These are phyloP conservation scores for Chrysomallon squamiferum DNA, from an alignment of 1,140 invertebrate species.

Conservation along the genomic window DNA sequence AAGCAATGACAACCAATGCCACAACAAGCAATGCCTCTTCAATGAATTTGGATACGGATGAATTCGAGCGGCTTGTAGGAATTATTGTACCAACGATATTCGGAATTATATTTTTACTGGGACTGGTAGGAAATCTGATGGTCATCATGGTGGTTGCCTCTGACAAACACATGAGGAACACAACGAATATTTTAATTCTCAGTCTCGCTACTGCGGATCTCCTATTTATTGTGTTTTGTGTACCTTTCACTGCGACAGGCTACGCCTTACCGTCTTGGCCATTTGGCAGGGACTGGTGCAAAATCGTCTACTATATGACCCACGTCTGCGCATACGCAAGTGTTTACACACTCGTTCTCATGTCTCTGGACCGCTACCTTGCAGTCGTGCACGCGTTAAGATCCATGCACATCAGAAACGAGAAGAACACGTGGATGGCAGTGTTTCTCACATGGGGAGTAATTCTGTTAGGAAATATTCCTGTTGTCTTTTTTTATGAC, in stretches of 20 bases:
- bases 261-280: conserved; percentile 73
- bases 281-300: conserved; percentile 90
- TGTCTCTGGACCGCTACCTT: conserved; percentile 93
- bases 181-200: conserved; percentile 89
- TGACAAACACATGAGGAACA: conserved; percentile 90
- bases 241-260: conserved; percentile 72
- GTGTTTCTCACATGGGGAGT: conserved; percentile 77
- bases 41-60: background rate
- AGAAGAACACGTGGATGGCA: conserved; percentile 79
- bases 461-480: conserved; percentile 76
- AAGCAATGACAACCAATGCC: background rate
- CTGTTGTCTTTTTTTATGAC: conserved; percentile 81
- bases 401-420: conserved; percentile 85
- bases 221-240: conserved; percentile 94
- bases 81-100: conserved; percentile 81
- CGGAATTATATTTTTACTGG: conserved; percentile 84
- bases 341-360: conserved; percentile 92
- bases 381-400: conserved; percentile 93
- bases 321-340: conserved; percentile 89
- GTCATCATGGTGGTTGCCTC: conserved; percentile 84
- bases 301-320: conserved; percentile 77
- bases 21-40: no score
- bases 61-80: conserved; percentile 38
- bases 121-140: conserved; percentile 85
- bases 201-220: conserved; percentile 88